Conservation (phyloP, 2,797 vertebrate genomes). For the Halcyon chelicuti region DNA sequence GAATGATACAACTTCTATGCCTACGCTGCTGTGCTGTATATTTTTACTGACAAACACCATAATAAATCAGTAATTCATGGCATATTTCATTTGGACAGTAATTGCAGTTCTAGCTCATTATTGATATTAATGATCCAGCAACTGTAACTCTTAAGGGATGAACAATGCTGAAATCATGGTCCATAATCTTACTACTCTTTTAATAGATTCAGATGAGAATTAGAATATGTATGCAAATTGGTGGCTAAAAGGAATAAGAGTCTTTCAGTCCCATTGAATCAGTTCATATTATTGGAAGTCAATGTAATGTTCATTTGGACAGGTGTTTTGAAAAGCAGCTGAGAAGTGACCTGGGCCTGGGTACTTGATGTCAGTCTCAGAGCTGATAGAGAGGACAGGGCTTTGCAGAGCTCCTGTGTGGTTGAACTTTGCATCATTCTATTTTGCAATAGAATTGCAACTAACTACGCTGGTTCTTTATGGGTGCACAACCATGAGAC, state of each 20-base stretch:
- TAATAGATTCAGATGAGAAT: slow-evolving; percentile 71
- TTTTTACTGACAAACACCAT: slow-evolving; percentile 47
- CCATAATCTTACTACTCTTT: slow-evolving; percentile 53
- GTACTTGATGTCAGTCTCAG: slow-evolving; percentile 67
- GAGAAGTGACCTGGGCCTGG: neutral
- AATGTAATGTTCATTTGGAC: neutral
- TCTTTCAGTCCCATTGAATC: slow-evolving; percentile 48
- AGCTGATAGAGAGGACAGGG: slow-evolving; percentile 5
- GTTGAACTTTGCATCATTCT: neutral
- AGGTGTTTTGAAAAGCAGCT: neutral
- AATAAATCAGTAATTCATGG: slow-evolving; percentile 53
- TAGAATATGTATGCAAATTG: slow-evolving; percentile 50
- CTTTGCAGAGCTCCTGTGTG: neutral
- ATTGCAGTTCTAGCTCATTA: slow-evolving; percentile 76
- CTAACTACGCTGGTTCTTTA: neutral
- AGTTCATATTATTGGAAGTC: slow-evolving; percentile 55
- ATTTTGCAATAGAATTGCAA: neutral
- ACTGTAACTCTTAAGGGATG: slow-evolving; percentile 71
- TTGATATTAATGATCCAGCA: slow-evolving; percentile 76
- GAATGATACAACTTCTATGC: neutral
- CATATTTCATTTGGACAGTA: slow-evolving; percentile 65
- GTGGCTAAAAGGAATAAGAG: slow-evolving; percentile 6
- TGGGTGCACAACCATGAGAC: neutral
- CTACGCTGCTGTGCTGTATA: neutral
- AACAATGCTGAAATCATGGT: slow-evolving; percentile 64